Evolutionary conservation across 1,140 invertebrate species (phyloP), one percentile per base, ranked within the genome.

Genomic region (Philopotamus ludificatus): DNA sequence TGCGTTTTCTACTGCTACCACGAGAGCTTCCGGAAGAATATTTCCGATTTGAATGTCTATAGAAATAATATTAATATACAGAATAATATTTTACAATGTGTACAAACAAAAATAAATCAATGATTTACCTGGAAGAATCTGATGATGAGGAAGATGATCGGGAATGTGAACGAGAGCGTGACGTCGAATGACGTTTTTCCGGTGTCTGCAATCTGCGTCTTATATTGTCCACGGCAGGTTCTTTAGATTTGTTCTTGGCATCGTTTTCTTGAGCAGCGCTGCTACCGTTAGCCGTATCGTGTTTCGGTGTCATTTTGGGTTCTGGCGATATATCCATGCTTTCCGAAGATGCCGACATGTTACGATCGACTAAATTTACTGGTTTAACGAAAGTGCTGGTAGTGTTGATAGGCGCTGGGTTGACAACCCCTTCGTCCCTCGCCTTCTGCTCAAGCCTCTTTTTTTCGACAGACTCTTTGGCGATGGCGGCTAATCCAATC

Each of bases 401-500:
- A 25, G 22, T 12, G 28, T 15, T 50, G n/a, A 8, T 50, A 41
- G n/a, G 2, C 7, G 42, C n/a, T 16, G 7, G 49, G 55, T 54
- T 28, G n/a, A 62, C 67, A 4, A 34, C 63, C 26, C 45, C 64
- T 61, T 71, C 64, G 22, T 65, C 65, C 55, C 58, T 69, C 8
- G 70, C 62, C 49, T 66, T 70, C 41, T 66, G 66, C 61, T 75
- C 79, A 21, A 73, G 76, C 58, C 73, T 76, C 72, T 79, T 80
- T 74, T 76, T 82, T 63, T 82, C 81, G 57, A 82, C 73, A 3
- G 78, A 78, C 44, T 81, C 74, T 67, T 77, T 78, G n/a, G 78
- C 76, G 15, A 70, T 70, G 0, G 85, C 85, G 0, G 85, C 85
- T n/a, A 87, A 74, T 1, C 81, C 85, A 15, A 77, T 81, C 67